Percentiles rank a stretch among this genome's conserved stretches.
Evolutionary conservation across 2,113 vertebrate species (phyloP).

Genomic region (Megalops atlanticus): DNA sequence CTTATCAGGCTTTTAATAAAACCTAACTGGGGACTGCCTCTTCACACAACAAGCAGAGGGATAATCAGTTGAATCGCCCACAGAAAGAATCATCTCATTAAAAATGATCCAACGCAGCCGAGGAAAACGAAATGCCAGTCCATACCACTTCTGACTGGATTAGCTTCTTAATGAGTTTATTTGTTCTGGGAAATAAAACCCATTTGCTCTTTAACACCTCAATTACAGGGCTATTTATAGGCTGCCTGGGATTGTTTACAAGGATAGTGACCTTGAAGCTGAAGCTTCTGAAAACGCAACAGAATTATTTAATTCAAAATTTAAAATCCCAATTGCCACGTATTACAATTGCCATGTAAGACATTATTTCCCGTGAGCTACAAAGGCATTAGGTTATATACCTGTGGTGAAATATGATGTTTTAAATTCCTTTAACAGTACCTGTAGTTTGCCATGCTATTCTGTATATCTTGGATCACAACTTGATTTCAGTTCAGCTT

Average conservation of each 20-base stretch:
- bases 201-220: slow-evolving; percentile 40
- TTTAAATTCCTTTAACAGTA: not conserved
- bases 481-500: not conserved
- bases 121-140: slow-evolving; percentile 41
- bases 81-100: slow-evolving; percentile 67
- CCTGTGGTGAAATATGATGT: too few species aligned
- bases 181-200: slow-evolving; percentile 54
- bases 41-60: slow-evolving; percentile 47
- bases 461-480: not conserved
- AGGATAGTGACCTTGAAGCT: not conserved
- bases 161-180: slow-evolving; percentile 67
- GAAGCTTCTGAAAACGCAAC: not conserved
- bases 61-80: slow-evolving; percentile 40
- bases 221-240: not conserved
- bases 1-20: slow-evolving; percentile 49
- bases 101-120: slow-evolving; percentile 55
- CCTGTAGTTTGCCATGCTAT: not conserved
- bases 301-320: not conserved
- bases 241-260: not conserved
- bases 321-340: too few species aligned
- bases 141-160: slow-evolving; percentile 53
- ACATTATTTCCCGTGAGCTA: not conserved
- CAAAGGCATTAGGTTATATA: too few species aligned
- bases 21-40: slow-evolving; percentile 41
- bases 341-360: too few species aligned